Evolutionary conservation across 2,888 invertebrate species (phyloP), one percentile per base, ranked within the genome.

Genomic region (Pemphredon lugubris): DNA sequence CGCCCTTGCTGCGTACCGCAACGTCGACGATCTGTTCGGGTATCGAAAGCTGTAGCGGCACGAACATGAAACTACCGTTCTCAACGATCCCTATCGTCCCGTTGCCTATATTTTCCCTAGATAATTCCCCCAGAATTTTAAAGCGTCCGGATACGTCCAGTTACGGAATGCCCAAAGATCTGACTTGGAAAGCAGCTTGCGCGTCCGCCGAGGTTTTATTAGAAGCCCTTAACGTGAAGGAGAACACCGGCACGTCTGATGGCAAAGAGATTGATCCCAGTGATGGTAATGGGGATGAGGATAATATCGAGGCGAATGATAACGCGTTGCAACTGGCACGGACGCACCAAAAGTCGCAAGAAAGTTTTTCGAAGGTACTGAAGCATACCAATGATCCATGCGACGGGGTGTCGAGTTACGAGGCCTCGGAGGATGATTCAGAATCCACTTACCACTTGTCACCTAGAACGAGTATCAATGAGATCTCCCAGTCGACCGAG

Each of bases 101-200:
- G 1, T 64, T 78, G 0, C 74, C 81, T 0, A 39, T 63, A 0
- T 73, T 83, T 16, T 71, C 77, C 0, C 51, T 77, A 2, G 72
- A 81, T 2, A 83, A 65, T 18, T 83, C 84, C 1, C 76, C 81
- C 0, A 77, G 74, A 23, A 77, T 79, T 3, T 44, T 81, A 7
- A 81, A 78, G 16, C 79, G 82, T 0, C 20, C 58, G 11, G 55
- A 63, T 4, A 21, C 65, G 1, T 42, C 71, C 0, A 70, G 61
- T n/a, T 75, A 78, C 13, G 67, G 75, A 1, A 42, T 72, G 4
- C 53, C 54, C 4, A 72, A 73, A 37, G 88, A 88, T 14, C 77
- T 84, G 1, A 81, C 87, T 2, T 88, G 88, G 88, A 87, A 87
- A 40, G 86, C 86, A 2, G 88, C 88, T 0, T 88, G 88, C 23